A percentile compares a stretch with the other conserved stretches of the same genome.
Conservation (phyloP, 2,888 invertebrate genomes). For the Tenthredo notha region DNA sequence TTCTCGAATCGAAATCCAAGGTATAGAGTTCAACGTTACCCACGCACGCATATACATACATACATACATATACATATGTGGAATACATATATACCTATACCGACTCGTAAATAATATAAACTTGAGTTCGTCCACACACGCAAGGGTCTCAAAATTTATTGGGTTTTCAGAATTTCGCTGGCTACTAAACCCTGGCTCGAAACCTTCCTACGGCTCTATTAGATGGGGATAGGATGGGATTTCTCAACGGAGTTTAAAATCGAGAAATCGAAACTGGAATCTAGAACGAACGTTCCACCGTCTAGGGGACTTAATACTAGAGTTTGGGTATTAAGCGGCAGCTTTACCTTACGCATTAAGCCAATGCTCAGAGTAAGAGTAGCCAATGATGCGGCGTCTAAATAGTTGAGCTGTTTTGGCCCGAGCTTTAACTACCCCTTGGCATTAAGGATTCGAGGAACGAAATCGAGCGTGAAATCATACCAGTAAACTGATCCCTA, state of each 20-base stretch:
- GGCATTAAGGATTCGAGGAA: conserved; percentile 22
- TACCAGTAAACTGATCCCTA: conserved; percentile 7
- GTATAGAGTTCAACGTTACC: neutral
- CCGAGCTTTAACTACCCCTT: conserved; percentile 29
- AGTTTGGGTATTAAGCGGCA: conserved; percentile 23
- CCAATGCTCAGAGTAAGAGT: conserved; percentile 20
- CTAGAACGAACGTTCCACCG: neutral
- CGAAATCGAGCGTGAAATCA: conserved; percentile 39
- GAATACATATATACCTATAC: neutral
- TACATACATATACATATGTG: neutral
- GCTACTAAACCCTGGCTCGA: neutral
- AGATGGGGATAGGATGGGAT: too few relatives aligned
- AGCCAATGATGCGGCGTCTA: conserved; percentile 43
- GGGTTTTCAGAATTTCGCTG: neutral
- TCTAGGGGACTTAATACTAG: conserved; percentile 18
- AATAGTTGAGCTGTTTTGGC: conserved; percentile 42
- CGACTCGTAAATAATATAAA: neutral
- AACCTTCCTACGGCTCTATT: neutral
- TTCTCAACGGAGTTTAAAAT: neutral
- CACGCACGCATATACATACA: neutral
- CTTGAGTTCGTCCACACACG: neutral
- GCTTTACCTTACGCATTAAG: conserved; percentile 27
- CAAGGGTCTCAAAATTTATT: neutral
- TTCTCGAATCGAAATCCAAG: neutral
- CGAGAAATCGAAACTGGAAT: conserved; percentile 2